Conservation (phyloP, 2,113 vertebrate genomes). For the Tichodroma muraria region DNA sequence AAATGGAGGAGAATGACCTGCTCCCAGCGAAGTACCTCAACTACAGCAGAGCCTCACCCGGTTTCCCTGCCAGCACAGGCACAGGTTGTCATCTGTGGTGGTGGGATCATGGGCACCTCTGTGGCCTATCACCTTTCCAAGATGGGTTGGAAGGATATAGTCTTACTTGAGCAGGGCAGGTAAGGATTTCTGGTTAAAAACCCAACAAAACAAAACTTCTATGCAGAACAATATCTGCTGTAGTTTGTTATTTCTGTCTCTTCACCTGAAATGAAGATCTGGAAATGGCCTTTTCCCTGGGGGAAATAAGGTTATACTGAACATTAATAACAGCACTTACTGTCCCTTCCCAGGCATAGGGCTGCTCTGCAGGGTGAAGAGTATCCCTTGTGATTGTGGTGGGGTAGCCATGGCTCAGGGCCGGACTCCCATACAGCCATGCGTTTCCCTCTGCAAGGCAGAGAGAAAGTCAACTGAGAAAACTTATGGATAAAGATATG, state of each 20-base stretch:
- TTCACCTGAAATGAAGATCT: neutral
- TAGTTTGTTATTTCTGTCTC: neutral
- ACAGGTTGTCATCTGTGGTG: constrained; percentile 93
- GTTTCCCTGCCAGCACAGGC: constrained; percentile 79
- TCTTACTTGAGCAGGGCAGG: constrained; percentile 96
- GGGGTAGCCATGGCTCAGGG: neutral
- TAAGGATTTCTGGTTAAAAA: constrained; percentile 58
- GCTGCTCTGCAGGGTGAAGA: neutral
- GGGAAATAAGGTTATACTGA: neutral
- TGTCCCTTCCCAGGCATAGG: neutral
- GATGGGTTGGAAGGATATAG: constrained; percentile 90
- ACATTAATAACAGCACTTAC: accelerated
- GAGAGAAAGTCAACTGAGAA: neutral
- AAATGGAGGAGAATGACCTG: constrained; percentile 55
- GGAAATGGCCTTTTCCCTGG: neutral
- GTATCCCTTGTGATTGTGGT: neutral
- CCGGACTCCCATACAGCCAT: no score
- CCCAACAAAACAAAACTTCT: neutral
- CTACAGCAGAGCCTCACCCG: constrained; percentile 50
- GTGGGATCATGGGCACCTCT: constrained; percentile 89
- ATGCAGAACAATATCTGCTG: accelerated
- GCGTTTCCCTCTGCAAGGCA: neutral
- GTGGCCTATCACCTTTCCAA: constrained; percentile 95
- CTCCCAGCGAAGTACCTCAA: constrained; percentile 23
- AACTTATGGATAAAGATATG: neutral